Conservation (phyloP, 2,113 vertebrate genomes). For the Ammodramus savannarum region DNA sequence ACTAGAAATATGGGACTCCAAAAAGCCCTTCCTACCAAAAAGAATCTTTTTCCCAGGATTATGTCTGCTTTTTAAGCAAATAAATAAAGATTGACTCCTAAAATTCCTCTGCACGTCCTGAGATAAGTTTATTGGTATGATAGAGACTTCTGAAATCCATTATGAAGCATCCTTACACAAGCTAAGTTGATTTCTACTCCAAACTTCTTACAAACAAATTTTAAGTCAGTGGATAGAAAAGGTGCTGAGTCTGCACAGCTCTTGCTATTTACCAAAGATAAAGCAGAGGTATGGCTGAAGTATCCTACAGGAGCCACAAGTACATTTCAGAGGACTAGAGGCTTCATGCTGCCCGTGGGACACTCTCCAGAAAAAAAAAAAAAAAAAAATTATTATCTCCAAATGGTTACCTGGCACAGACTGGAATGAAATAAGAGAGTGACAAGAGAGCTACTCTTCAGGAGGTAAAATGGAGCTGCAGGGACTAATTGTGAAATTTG, state of each 20-base stretch:
- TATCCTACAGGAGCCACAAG: neutral
- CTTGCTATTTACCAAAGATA: neutral
- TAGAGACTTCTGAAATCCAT: neutral
- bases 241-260: neutral
- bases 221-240: neutral
- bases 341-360: neutral
- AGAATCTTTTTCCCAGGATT: neutral
- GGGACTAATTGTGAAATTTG: neutral
- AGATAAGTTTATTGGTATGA: neutral
- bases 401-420: slow-evolving; percentile 1
- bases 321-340: neutral
- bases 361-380: neutral
- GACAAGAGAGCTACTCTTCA: neutral
- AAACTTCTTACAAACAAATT: neutral
- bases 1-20: neutral
- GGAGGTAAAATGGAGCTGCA: neutral
- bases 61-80: neutral
- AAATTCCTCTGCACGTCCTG: neutral
- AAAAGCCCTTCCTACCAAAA: neutral
- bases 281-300: neutral
- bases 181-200: neutral
- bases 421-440: neutral
- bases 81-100: neutral
- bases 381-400: neutral
- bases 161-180: neutral